These are phyloP conservation scores for Muraenolepis orangiensis DNA, from an alignment of 2,797 vertebrate genomes.

Conservation along the genomic window DNA sequence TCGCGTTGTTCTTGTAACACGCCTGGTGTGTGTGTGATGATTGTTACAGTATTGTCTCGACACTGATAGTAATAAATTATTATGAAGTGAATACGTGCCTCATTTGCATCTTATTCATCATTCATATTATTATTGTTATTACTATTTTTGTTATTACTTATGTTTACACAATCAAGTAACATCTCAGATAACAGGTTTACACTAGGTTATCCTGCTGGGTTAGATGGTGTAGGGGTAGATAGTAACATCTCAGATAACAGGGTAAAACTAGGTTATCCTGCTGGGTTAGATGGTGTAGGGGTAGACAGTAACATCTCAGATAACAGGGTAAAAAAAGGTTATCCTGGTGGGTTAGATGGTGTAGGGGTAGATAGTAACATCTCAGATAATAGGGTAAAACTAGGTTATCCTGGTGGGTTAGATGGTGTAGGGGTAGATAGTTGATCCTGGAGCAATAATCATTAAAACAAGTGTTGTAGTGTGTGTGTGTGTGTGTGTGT, in stretches of 20 bases:
- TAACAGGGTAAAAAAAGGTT: background rate
- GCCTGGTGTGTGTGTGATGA: slow-evolving; percentile 46
- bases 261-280: background rate
- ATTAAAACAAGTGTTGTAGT: no score
- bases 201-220: no score
- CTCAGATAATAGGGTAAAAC: background rate
- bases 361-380: background rate
- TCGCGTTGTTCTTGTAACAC: slow-evolving; percentile 50
- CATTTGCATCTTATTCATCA: slow-evolving; percentile 28
- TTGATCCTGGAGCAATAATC: no score
- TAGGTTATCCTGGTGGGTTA: background rate
- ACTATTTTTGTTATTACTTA: no score
- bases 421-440: background rate
- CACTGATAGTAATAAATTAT: slow-evolving; percentile 68
- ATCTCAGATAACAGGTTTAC: background rate
- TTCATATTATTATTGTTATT: slow-evolving; percentile 22
- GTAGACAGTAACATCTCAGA: background rate
- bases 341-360: background rate
- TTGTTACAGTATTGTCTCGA: slow-evolving; percentile 56
- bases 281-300: background rate
- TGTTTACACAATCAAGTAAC: background rate
- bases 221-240: no score
- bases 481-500: background rate
- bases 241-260: background rate
- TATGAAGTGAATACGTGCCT: slow-evolving; percentile 21